These are phyloP conservation scores for Lasius fuliginosus DNA, from an alignment of 2,888 invertebrate genomes.

Conservation along the genomic window DNA sequence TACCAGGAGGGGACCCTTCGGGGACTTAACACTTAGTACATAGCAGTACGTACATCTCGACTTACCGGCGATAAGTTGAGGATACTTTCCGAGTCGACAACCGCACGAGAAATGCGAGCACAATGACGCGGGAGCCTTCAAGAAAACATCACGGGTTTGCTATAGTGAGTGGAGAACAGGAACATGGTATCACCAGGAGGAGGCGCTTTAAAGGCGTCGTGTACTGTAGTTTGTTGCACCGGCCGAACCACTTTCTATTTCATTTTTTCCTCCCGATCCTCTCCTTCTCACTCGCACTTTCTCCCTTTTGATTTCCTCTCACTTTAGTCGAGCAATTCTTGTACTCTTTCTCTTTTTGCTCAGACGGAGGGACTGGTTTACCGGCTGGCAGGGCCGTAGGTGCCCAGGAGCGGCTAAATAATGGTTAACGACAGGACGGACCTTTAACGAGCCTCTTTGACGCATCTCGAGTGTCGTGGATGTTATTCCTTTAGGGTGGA, in stretches of 20 bases:
- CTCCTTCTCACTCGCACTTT: conserved; percentile 48
- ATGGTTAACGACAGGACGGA: conserved; percentile 71
- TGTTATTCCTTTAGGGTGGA: conserved; percentile 43
- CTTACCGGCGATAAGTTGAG: conserved; percentile 84
- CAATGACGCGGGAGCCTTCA: conserved; percentile 80
- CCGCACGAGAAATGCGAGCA: conserved; percentile 86
- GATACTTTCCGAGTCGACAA: conserved; percentile 86
- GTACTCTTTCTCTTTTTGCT: conserved; percentile 51
- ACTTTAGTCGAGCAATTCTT: conserved; percentile 26
- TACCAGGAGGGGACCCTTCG: background rate
- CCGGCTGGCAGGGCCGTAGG: conserved; percentile 75
- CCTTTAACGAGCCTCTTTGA: conserved; percentile 72
- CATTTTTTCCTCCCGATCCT: conserved; percentile 76
- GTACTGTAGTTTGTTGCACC: conserved; percentile 83
- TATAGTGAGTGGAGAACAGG: conserved; percentile 79
- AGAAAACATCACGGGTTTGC: conserved; percentile 76
- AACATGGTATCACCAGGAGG: conserved; percentile 74
- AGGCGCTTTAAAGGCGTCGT: conserved; percentile 78
- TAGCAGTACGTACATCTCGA: conserved; percentile 56
- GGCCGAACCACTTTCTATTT: conserved; percentile 86
- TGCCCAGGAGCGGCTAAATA: conserved; percentile 73
- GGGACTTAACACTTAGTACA: conserved; percentile 38
- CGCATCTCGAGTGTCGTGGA: conserved; percentile 61
- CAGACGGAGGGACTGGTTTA: conserved; percentile 78
- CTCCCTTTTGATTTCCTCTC: conserved; percentile 49